Evolutionary conservation across 2,888 invertebrate genomes (phyloP).

Genomic region (Nebria salina): DNA sequence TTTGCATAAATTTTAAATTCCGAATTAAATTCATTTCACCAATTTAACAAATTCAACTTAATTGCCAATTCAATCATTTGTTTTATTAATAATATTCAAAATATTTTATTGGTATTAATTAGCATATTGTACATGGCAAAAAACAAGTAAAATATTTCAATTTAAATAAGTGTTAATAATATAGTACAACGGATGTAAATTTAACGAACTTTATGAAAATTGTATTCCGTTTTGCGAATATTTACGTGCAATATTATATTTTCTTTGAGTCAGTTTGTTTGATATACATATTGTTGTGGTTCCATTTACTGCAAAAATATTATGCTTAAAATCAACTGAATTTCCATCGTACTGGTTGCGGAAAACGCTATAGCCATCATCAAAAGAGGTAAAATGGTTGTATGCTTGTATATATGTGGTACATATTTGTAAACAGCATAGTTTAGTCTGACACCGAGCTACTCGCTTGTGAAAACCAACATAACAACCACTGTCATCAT

Average conservation of each 20-base stretch:
- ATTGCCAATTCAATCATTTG: too few species aligned
- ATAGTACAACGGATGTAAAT: too few species aligned
- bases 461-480: neutral
- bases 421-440: neutral
- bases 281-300: neutral
- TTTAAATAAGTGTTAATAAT: too few species aligned
- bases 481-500: neutral
- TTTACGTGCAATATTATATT: neutral
- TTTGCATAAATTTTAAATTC: conserved; percentile 33
- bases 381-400: neutral
- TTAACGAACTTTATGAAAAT: too few species aligned
- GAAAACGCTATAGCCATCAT: neutral
- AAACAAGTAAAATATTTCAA: too few species aligned
- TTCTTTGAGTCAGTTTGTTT: neutral
- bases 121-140: too few species aligned
- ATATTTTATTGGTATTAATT: too few species aligned
- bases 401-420: neutral
- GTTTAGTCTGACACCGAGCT: neutral
- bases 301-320: neutral
- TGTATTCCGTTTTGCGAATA: too few species aligned
- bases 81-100: too few species aligned
- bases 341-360: neutral
- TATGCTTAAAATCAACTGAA: neutral
- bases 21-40: too few species aligned
- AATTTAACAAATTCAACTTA: too few species aligned